Conservation (phyloP, 2,113 vertebrate genomes). For the Pomatorhinus ruficollis region DNA sequence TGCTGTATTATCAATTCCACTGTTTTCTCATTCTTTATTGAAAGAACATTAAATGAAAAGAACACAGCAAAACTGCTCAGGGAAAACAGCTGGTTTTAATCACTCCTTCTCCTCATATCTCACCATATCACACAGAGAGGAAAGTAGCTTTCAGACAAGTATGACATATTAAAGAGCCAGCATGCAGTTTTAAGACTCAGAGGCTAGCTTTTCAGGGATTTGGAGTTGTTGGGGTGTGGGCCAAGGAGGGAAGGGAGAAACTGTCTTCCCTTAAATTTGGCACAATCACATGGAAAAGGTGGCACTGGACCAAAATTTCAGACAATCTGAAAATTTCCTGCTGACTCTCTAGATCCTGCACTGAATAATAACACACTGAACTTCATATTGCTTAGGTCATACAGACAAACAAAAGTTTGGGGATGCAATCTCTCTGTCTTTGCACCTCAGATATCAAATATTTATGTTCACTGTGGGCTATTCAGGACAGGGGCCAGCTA, state of each 20-base stretch:
- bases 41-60: slow-evolving; percentile 10
- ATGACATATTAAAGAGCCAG: neutral
- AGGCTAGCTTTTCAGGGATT: neutral
- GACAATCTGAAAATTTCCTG: neutral
- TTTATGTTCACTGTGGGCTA: neutral
- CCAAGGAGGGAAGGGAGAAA: neutral
- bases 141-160: slow-evolving; percentile 27
- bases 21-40: slow-evolving; percentile 11
- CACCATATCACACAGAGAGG: neutral
- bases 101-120: neutral
- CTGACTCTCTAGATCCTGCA: neutral
- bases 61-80: neutral
- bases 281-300: neutral
- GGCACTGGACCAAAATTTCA: neutral
- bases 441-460: neutral
- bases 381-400: neutral
- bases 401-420: neutral
- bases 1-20: slow-evolving; percentile 1
- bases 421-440: neutral
- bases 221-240: neutral
- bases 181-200: neutral
- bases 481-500: neutral
- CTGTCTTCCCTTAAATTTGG: neutral
- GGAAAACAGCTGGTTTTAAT: slow-evolving; percentile 32
- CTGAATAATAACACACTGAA: neutral